Conservation (phyloP, 2,888 invertebrate genomes). For the Empis livida region DNA sequence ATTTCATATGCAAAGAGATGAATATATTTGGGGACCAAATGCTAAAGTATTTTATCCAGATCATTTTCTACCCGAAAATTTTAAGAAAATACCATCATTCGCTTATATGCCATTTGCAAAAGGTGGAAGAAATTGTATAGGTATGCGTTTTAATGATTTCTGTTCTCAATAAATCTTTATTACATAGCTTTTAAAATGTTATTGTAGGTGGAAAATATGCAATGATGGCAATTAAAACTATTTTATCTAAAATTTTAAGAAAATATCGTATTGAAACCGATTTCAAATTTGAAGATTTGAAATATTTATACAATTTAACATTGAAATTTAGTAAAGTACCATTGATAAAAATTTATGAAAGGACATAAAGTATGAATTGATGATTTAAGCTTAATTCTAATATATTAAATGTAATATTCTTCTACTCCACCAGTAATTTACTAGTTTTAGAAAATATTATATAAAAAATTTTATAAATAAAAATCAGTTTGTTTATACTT, state of each 20-base stretch:
- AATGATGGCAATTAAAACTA: neutral
- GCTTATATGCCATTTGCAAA: constrained; percentile 32
- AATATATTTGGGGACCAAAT: neutral
- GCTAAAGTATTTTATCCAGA: neutral
- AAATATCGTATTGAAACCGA: neutral
- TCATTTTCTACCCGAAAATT: constrained; percentile 8
- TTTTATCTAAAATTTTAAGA: neutral
- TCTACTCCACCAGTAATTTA: no score
- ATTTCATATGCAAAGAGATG: neutral
- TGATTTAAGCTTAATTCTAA: no score
- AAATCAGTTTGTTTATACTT: no score
- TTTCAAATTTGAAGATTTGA: neutral
- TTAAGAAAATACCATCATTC: constrained; percentile 25
- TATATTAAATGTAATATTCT: no score
- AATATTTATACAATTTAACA: neutral
- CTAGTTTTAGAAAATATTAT: no score
- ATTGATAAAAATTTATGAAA: neutral
- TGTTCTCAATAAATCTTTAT: no score
- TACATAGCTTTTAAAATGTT: constrained; percentile 18
- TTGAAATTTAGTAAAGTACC: neutral
- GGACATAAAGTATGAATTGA: neutral
- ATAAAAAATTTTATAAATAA: no score
- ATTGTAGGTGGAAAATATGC: constrained; percentile 14
- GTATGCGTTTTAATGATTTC: neutral
- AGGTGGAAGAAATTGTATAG: constrained; percentile 30